These are phyloP conservation scores for Petromus typicus DNA, from an alignment of 2,113 vertebrate genomes.

Conservation along the genomic window DNA sequence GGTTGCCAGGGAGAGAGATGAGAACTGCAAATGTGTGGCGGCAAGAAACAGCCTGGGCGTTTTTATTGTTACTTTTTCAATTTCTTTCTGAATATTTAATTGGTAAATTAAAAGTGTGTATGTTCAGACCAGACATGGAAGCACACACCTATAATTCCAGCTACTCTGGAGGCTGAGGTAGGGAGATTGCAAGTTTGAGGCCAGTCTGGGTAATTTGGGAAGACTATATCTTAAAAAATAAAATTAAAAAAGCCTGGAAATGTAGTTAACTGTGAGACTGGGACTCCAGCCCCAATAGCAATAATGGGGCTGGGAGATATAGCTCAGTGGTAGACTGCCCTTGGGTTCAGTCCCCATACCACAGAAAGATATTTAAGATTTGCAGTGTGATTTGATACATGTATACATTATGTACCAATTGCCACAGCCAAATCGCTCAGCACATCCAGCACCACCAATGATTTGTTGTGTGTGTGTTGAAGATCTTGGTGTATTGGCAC, in stretches of 20 bases:
- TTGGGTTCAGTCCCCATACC: neutral
- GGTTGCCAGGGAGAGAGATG: neutral
- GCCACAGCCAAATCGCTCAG: neutral
- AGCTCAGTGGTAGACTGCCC: neutral
- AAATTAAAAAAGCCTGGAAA: neutral
- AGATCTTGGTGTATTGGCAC: neutral
- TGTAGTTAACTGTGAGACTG: too few relatives aligned
- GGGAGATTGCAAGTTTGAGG: neutral
- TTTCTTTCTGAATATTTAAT: slow-evolving; percentile 2
- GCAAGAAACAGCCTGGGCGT: slow-evolving; percentile 29
- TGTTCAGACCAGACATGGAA: neutral
- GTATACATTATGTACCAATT: neutral
- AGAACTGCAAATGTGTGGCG: neutral
- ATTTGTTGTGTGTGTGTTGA: neutral
- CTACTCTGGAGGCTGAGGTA: neutral
- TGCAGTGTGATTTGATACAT: neutral
- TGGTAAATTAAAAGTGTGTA: neutral
- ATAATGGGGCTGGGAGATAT: neutral
- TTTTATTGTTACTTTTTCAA: neutral
- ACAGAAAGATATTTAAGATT: neutral
- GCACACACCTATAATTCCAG: neutral
- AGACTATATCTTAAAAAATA: neutral
- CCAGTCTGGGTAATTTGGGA: neutral
- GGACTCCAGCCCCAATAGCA: neutral
- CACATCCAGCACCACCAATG: neutral